Evolutionary conservation across 1,140 invertebrate species (phyloP).

Genomic region (Calephelis nemesis): DNA sequence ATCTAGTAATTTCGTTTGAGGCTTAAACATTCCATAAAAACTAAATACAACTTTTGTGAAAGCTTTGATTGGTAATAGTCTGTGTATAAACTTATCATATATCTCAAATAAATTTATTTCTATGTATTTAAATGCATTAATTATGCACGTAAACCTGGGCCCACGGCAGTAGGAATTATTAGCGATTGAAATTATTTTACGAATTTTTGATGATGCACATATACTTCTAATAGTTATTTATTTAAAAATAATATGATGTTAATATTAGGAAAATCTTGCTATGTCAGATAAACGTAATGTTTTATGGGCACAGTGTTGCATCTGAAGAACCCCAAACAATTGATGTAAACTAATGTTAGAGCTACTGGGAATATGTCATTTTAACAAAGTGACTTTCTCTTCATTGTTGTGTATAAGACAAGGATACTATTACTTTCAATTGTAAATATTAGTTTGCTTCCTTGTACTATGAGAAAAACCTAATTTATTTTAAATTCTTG

Average conservation of each 20-base stretch:
- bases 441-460: conserved; percentile 77
- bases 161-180: neutral
- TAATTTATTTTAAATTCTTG: conserved; percentile 73
- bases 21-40: conserved; percentile 76
- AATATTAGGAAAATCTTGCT: no score
- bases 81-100: conserved; percentile 45
- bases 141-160: conserved; percentile 1
- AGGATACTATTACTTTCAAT: conserved; percentile 47
- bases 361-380: conserved; percentile 4
- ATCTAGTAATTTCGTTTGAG: conserved; percentile 64
- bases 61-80: conserved; percentile 65
- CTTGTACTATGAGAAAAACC: conserved; percentile 45
- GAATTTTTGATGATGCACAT: conserved; percentile 5
- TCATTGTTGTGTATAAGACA: conserved; percentile 30
- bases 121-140: conserved; percentile 11
- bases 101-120: conserved; percentile 15
- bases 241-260: no score
- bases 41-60: conserved; percentile 60
- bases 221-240: no score
- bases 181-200: conserved; percentile 12
- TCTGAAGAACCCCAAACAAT: neutral
- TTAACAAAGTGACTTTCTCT: neutral
- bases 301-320: neutral
- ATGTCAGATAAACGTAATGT: no score
- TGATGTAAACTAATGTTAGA: conserved; percentile 6